Evolutionary conservation across 2,113 vertebrate genomes (phyloP).

Genomic region (Macquaria ambigua): DNA sequence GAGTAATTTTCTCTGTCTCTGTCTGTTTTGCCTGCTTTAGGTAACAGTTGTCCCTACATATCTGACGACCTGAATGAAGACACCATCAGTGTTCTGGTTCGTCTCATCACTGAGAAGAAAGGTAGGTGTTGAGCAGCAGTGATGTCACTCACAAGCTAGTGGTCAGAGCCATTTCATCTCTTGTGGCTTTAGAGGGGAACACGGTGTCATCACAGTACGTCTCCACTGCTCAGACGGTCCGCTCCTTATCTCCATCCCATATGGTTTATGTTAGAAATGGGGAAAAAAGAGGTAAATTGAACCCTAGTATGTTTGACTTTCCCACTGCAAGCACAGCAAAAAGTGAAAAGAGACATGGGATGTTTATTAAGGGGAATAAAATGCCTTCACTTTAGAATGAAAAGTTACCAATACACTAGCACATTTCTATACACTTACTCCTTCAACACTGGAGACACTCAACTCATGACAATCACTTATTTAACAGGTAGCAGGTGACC

Average conservation of each 20-base stretch:
- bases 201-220: slow-evolving; percentile 1
- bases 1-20: neutral
- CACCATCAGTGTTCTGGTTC: slow-evolving; percentile 94
- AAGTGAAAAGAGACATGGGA: neutral
- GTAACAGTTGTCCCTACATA: slow-evolving; percentile 83
- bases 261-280: neutral
- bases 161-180: slow-evolving; percentile 11
- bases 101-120: slow-evolving; percentile 97
- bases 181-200: slow-evolving; percentile 32
- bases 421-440: no score
- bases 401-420: neutral
- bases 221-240: slow-evolving; percentile 7
- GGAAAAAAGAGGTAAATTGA: neutral
- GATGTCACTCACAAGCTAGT: neutral
- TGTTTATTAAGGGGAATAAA: neutral
- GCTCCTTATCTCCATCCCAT: neutral
- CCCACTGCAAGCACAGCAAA: neutral
- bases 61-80: slow-evolving; percentile 93
- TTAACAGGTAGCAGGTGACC: neutral
- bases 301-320: no score
- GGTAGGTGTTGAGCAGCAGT: slow-evolving; percentile 80
- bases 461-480: no score
- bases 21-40: slow-evolving; percentile 70
- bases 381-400: neutral
- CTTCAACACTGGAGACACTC: no score